phyloP scores from a whole-genome alignment of 2,113 vertebrate genomes.

The Rhadina sibilatrix region DNA sequence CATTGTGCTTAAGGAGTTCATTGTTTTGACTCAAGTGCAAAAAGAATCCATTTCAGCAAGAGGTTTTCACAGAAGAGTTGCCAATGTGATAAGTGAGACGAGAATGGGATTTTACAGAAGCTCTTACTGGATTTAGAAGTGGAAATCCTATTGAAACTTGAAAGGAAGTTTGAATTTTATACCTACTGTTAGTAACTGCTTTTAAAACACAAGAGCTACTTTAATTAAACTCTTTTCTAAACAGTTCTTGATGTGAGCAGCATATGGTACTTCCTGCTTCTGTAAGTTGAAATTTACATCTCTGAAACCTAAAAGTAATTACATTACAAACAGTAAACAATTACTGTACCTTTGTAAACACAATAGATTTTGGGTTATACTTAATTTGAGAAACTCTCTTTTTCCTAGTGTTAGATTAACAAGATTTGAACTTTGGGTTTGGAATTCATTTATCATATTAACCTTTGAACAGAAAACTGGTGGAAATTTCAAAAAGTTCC shows the following conservation, averaged over 20 bases:
- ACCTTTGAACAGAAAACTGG: not conserved
- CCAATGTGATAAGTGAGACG: not conserved
- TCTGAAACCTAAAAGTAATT: not conserved
- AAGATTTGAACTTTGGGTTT: not conserved
- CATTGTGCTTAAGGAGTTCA: not conserved
- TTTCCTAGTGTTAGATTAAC: not conserved
- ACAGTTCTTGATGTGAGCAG: not conserved
- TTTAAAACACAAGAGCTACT: not conserved
- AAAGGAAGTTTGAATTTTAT: not conserved
- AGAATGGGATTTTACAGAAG: not conserved
- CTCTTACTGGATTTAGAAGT: not conserved
- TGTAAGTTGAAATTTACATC: not conserved
- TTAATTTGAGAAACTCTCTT: not conserved
- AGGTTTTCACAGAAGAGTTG: not conserved
- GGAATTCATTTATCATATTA: not conserved
- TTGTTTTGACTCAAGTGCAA: not conserved
- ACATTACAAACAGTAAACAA: not conserved
- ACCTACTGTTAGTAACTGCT: not conserved
- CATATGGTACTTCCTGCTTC: not conserved
- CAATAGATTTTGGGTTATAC: not conserved
- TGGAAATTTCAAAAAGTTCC: not conserved
- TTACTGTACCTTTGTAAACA: not conserved
- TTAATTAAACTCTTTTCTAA: not conserved
- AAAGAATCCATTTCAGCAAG: not conserved
- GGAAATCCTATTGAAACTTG: not conserved